A percentile compares a stretch with the other conserved stretches of the same genome.
phyloP scores from a whole-genome alignment of 2,113 vertebrate genomes.

The Coreoperca whiteheadi region DNA sequence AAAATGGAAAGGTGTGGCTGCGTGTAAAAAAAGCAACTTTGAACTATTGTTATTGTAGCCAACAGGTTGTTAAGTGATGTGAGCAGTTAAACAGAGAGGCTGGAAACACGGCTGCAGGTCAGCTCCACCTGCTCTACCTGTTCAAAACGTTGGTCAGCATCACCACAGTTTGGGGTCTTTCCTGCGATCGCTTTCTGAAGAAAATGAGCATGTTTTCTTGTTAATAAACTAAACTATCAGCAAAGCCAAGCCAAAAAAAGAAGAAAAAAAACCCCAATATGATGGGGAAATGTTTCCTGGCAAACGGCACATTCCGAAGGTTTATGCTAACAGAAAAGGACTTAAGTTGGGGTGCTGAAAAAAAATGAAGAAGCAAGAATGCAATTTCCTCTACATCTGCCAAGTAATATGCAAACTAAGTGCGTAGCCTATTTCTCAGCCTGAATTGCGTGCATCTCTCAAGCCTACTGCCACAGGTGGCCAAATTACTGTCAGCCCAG shows the following conservation, averaged over 20 bases:
- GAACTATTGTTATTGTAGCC: background rate
- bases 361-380: slow-evolving; percentile 32
- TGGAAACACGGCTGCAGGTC: background rate
- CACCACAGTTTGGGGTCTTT: slow-evolving; percentile 16
- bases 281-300: slow-evolving; percentile 21
- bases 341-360: slow-evolving; percentile 28
- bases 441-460: slow-evolving; percentile 35
- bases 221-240: slow-evolving; percentile 25
- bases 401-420: slow-evolving; percentile 72
- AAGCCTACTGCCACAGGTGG: slow-evolving; percentile 42
- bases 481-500: slow-evolving; percentile 66
- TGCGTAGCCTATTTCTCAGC: slow-evolving; percentile 47
- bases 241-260: background rate
- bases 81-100: background rate
- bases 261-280: slow-evolving; percentile 14
- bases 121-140: background rate
- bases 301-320: slow-evolving; percentile 34
- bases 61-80: background rate
- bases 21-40: background rate
- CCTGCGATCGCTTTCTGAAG: background rate
- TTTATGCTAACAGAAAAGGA: slow-evolving; percentile 37
- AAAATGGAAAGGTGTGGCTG: slow-evolving; percentile 13
- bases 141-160: slow-evolving; percentile 2
- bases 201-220: slow-evolving; percentile 10
- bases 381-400: slow-evolving; percentile 70